Evolutionary conservation across 2,113 vertebrate species (phyloP).

Genomic region (Anguilla japonica): DNA sequence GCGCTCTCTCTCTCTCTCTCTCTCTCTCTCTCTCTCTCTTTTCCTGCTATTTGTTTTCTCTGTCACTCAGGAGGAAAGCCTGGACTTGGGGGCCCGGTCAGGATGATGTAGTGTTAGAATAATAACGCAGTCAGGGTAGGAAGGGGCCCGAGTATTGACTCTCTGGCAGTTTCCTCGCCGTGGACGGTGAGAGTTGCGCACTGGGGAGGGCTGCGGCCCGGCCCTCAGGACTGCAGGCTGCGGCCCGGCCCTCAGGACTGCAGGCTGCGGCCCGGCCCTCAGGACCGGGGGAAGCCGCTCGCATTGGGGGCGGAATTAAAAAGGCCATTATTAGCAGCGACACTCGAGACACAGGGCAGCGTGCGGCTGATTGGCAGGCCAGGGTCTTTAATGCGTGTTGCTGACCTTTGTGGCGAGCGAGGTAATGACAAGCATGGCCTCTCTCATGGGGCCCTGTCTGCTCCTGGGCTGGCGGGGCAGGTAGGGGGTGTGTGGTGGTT

Average conservation of each 20-base stretch:
- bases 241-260: neutral
- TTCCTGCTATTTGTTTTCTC: slow-evolving; percentile 59
- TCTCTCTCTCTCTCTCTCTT: neutral
- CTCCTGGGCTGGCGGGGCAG: neutral
- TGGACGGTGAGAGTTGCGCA: slow-evolving; percentile 33
- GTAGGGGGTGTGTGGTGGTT: neutral
- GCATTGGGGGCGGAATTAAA: neutral
- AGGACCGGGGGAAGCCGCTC: neutral
- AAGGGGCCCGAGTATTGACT: slow-evolving; percentile 20
- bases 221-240: neutral
- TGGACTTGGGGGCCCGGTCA: slow-evolving; percentile 41
- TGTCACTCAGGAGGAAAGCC: slow-evolving; percentile 57
- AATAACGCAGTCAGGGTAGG: slow-evolving; percentile 49
- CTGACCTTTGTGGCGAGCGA: neutral
- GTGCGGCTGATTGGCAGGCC: neutral
- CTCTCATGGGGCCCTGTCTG: neutral
- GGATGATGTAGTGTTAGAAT: slow-evolving; percentile 55
- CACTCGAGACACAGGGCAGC: neutral
- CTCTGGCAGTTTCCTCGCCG: slow-evolving; percentile 49
- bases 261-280: neutral
- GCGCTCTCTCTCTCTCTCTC: neutral
- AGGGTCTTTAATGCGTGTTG: neutral
- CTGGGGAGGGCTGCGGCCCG: neutral
- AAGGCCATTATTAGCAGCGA: neutral
- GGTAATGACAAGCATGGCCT: neutral